These are phyloP conservation scores for Ephialtes manifestator DNA, from an alignment of 2,888 invertebrate genomes.

Conservation along the genomic window DNA sequence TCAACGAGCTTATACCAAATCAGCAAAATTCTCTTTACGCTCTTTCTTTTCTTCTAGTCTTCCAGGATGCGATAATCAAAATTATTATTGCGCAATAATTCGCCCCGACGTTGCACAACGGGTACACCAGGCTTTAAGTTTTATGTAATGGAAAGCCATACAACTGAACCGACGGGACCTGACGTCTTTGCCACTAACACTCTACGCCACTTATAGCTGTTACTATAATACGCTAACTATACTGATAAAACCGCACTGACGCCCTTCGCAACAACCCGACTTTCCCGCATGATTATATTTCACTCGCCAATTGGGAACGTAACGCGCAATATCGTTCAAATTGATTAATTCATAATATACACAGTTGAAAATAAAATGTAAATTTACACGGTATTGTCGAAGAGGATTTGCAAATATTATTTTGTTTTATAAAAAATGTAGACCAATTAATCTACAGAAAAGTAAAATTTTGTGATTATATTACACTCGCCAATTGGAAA, in stretches of 20 bases:
- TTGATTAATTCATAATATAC: background rate
- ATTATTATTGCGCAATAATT: slow-evolving; percentile 53
- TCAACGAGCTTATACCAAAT: background rate
- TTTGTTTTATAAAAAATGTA: background rate
- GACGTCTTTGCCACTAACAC: slow-evolving; percentile 16
- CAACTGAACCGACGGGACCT: slow-evolving; percentile 35
- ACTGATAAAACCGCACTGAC: slow-evolving; percentile 48
- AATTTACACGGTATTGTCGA: background rate
- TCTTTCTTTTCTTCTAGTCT: background rate
- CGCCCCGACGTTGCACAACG: slow-evolving; percentile 51
- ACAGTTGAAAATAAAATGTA: background rate
- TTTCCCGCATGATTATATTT: slow-evolving; percentile 47
- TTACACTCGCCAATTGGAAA: slow-evolving; percentile 38
- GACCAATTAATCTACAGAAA: too few species aligned
- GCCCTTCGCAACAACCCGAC: slow-evolving; percentile 9
- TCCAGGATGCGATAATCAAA: slow-evolving; percentile 15
- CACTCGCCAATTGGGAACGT: slow-evolving; percentile 16
- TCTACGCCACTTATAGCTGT: slow-evolving; percentile 3
- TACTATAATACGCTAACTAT: slow-evolving; percentile 15
- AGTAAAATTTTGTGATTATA: slow-evolving; percentile 13
- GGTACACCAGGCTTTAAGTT: slow-evolving; percentile 23
- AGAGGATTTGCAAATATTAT: background rate
- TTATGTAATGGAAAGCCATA: slow-evolving; percentile 69
- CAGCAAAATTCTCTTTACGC: background rate
- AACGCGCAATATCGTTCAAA: slow-evolving; percentile 16